Evolutionary conservation across 1,140 invertebrate genomes (phyloP).

Genomic region (Microplitis demolitor): DNA sequence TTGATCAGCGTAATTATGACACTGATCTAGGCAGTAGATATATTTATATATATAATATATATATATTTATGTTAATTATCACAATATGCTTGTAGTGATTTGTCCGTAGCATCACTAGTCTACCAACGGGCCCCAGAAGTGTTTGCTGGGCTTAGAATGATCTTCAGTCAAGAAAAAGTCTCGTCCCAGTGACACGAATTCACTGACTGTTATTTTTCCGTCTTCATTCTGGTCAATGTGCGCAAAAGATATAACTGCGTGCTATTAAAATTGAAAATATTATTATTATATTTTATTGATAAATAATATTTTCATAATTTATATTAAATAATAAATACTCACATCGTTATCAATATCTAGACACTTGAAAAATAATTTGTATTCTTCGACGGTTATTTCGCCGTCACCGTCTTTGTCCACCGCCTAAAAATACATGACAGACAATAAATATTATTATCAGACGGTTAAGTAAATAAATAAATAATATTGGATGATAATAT

Average conservation of each 20-base stretch:
- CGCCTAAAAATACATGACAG: slow-evolving; percentile 63
- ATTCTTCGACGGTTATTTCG: slow-evolving; percentile 79
- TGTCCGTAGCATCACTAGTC: slow-evolving; percentile 44
- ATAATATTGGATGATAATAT: neutral
- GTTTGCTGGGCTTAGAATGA: slow-evolving; percentile 74
- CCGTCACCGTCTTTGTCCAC: slow-evolving; percentile 81
- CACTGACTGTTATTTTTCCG: slow-evolving; percentile 74
- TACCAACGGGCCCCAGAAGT: slow-evolving; percentile 82
- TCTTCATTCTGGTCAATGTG: slow-evolving; percentile 79
- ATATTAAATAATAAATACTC: slow-evolving; percentile 34
- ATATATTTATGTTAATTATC: too few species aligned
- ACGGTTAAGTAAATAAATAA: neutral
- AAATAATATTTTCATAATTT: neutral
- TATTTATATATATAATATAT: too few species aligned
- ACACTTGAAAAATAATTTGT: slow-evolving; percentile 81
- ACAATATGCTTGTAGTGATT: too few species aligned
- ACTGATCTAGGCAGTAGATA: too few species aligned
- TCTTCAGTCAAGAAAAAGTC: slow-evolving; percentile 82
- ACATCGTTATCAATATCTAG: slow-evolving; percentile 74
- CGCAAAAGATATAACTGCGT: slow-evolving; percentile 75
- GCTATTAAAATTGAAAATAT: slow-evolving; percentile 46
- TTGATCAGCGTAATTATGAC: too few species aligned
- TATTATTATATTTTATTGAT: neutral
- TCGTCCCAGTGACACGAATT: slow-evolving; percentile 78
- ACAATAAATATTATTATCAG: slow-evolving; percentile 20